Evolutionary conservation across 2,888 invertebrate genomes (phyloP).

Genomic region (Thelaira solivaga): DNA sequence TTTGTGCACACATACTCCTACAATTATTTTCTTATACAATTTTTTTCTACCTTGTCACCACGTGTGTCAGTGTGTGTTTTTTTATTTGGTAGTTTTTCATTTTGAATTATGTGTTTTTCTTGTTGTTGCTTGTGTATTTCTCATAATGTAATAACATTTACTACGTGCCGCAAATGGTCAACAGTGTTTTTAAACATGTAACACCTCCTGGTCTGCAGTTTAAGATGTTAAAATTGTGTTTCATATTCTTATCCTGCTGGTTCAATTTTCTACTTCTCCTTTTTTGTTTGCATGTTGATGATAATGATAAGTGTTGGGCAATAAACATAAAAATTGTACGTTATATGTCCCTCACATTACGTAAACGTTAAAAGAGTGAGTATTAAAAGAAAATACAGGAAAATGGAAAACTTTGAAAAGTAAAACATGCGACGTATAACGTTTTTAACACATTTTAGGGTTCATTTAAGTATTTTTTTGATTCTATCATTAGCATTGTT

Average conservation of each 20-base stretch:
- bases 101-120: constrained; percentile 27
- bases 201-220: constrained; percentile 22
- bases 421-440: neutral
- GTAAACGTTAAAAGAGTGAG: too few relatives aligned
- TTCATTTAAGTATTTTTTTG: constrained; percentile 21
- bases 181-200: constrained; percentile 45
- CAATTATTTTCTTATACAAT: constrained; percentile 23
- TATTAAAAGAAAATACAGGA: too few relatives aligned
- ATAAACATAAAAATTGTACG: constrained; percentile 60
- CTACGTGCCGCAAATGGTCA: constrained; percentile 59
- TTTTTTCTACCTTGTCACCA: neutral
- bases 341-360: too few relatives aligned
- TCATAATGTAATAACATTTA: constrained; percentile 48
- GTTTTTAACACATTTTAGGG: constrained; percentile 34
- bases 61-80: neutral
- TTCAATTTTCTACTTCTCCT: neutral
- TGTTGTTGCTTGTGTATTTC: constrained; percentile 18
- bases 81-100: neutral
- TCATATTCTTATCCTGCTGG: constrained; percentile 8
- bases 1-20: neutral
- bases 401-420: neutral
- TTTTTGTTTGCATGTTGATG: constrained; percentile 38
- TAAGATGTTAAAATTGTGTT: constrained; percentile 23
- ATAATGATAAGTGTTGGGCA: constrained; percentile 60
- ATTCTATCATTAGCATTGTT: constrained; percentile 23